These are phyloP conservation scores for Pyrrhia umbra DNA, from an alignment of 2,888 invertebrate genomes.

Conservation along the genomic window DNA sequence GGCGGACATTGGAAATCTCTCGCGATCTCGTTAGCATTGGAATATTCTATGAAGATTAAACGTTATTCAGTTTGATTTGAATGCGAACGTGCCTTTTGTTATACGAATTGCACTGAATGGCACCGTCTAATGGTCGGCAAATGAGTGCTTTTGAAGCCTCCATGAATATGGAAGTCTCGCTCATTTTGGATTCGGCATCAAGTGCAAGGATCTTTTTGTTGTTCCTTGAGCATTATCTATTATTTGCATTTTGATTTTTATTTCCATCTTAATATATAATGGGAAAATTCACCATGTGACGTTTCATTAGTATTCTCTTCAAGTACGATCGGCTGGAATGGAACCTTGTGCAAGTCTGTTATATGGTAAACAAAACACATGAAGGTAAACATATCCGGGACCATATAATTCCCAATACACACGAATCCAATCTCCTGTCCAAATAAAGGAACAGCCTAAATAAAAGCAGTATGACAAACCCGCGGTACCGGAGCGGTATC, in stretches of 20 bases:
- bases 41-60: slow-evolving; percentile 70
- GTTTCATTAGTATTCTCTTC: not conserved
- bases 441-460: slow-evolving; percentile 29
- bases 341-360: not conserved
- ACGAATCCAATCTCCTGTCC: slow-evolving; percentile 2
- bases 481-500: slow-evolving; percentile 21
- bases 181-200: slow-evolving; percentile 43
- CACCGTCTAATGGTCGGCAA: slow-evolving; percentile 61
- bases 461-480: slow-evolving; percentile 42
- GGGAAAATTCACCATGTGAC: not conserved
- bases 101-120: slow-evolving; percentile 59
- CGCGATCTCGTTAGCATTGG: slow-evolving; percentile 64
- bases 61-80: slow-evolving; percentile 63
- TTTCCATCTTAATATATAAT: not conserved
- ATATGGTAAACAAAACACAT: too few species aligned
- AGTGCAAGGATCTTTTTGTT: slow-evolving; percentile 34
- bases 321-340: not conserved
- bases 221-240: slow-evolving; percentile 13
- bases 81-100: slow-evolving; percentile 61
- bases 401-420: not conserved
- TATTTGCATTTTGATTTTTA: slow-evolving; percentile 4
- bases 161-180: slow-evolving; percentile 55
- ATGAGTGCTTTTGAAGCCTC: slow-evolving; percentile 53
- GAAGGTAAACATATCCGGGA: not conserved
- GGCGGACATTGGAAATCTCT: slow-evolving; percentile 63